Conservation (phyloP, 2,888 invertebrate species). For the Caenorhabditis uteleia region DNA sequence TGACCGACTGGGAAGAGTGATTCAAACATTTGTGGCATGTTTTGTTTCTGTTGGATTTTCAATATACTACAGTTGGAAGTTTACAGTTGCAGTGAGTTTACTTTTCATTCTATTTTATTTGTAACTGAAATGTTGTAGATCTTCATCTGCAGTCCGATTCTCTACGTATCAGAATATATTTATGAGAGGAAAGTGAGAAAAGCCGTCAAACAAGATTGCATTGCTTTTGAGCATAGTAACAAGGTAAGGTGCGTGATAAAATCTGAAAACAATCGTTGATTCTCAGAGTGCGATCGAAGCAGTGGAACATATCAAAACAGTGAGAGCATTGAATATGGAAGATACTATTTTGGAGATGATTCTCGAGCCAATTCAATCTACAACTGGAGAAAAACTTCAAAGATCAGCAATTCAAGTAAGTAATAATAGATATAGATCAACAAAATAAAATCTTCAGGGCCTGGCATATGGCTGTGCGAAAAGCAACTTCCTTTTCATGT, state of each 20-base stretch:
- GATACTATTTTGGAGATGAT: conserved; percentile 19
- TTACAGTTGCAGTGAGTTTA: conserved; percentile 15
- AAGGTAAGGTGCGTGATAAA: no score
- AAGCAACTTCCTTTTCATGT: conserved; percentile 70
- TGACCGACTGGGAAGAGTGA: conserved; percentile 23
- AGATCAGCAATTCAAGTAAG: no score
- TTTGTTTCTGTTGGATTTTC: conserved; percentile 9
- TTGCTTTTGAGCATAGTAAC: conserved; percentile 33
- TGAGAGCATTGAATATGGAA: conserved; percentile 69
- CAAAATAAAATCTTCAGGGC: conserved; percentile 47
- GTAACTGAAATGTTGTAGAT: no score
- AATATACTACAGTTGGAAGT: conserved; percentile 17
- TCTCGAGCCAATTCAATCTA: no score
- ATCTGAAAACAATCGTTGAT: no score
- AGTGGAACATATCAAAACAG: conserved; percentile 71
- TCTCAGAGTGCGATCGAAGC: conserved; percentile 71
- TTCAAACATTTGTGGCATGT: conserved; percentile 11
- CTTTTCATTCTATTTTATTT: no score
- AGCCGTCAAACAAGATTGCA: conserved; percentile 18
- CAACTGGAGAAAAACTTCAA: no score
- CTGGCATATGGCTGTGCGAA: conserved; percentile 65
- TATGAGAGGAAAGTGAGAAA: conserved; percentile 9
- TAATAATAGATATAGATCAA: no score
- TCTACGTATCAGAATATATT: conserved; percentile 21
- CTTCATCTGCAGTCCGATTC: conserved; percentile 11